phyloP scores from a whole-genome alignment of 2,113 vertebrate species.

The Crotalus tigris region DNA sequence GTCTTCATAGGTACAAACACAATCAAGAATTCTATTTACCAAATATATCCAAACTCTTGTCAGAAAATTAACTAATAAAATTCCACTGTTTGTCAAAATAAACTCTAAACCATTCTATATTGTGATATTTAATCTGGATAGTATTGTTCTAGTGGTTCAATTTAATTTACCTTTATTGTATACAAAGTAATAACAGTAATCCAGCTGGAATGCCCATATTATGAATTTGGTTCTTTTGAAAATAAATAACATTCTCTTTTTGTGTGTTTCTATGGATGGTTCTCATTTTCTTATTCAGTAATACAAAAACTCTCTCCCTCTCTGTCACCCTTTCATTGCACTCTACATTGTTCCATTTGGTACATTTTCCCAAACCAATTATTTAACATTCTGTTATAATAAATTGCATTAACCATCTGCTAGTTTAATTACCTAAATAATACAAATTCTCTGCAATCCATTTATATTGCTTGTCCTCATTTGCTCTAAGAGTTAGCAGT shows the following conservation, averaged over 20 bases:
- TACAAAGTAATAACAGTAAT: constrained; percentile 9
- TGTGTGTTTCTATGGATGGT: neutral
- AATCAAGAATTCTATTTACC: neutral
- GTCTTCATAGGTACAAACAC: neutral
- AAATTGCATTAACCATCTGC: constrained; percentile 58
- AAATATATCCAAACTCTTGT: neutral
- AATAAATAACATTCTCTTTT: neutral
- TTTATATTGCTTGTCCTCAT: constrained; percentile 53
- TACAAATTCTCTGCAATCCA: constrained; percentile 52
- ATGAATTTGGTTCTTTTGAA: constrained; percentile 7
- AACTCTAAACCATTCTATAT: neutral
- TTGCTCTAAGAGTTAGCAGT: constrained; percentile 43
- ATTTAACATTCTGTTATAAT: constrained; percentile 44
- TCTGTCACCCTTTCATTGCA: neutral
- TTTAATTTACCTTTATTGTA: neutral
- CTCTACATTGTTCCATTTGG: constrained; percentile 22
- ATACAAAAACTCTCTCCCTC: neutral
- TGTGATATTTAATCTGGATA: neutral
- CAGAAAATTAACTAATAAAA: neutral
- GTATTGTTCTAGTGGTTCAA: neutral
- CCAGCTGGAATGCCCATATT: constrained; percentile 1
- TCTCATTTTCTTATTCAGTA: neutral
- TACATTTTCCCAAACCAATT: constrained; percentile 25
- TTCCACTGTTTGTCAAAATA: neutral
- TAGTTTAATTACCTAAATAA: constrained; percentile 57